Conservation (phyloP, 2,797 vertebrate species). For the Mionectes olivaceus region DNA sequence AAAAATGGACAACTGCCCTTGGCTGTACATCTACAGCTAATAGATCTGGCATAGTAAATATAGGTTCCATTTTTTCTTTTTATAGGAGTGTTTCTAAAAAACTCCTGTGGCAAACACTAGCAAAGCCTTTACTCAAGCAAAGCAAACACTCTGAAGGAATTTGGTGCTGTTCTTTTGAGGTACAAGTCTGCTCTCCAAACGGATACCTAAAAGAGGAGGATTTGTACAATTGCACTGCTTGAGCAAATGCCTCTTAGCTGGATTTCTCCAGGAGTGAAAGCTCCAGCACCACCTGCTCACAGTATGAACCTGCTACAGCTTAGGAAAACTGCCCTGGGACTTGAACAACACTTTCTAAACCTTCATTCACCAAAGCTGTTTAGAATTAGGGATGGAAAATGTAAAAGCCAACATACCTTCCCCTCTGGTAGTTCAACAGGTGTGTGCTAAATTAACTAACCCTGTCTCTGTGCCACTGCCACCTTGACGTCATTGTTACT, state of each 20-base stretch:
- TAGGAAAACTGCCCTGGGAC: not conserved
- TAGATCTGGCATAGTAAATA: not conserved
- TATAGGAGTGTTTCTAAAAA: not conserved
- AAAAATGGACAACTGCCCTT: not conserved
- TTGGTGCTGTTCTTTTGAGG: not conserved
- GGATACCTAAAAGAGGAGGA: not conserved
- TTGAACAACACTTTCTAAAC: not conserved
- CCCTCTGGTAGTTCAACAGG: conserved; percentile 63
- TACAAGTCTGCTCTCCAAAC: not conserved
- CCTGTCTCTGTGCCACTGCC: not conserved
- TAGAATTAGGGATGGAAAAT: conserved; percentile 20
- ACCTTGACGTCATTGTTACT: conserved; percentile 71
- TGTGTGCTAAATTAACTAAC: conserved; percentile 49
- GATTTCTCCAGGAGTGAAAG: not conserved
- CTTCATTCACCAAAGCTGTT: not conserved
- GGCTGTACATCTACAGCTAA: not conserved
- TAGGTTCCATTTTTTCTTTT: not conserved
- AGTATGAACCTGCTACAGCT: not conserved
- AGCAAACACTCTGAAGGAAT: not conserved
- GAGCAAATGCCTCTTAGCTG: not conserved
- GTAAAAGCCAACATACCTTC: conserved; percentile 61
- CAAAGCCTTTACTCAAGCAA: not conserved
- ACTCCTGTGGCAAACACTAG: not conserved
- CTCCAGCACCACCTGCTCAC: not conserved
- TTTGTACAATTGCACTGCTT: not conserved